Evolutionary conservation across 2,888 invertebrate genomes (phyloP).

Genomic region (Eustalomyia histrio): DNA sequence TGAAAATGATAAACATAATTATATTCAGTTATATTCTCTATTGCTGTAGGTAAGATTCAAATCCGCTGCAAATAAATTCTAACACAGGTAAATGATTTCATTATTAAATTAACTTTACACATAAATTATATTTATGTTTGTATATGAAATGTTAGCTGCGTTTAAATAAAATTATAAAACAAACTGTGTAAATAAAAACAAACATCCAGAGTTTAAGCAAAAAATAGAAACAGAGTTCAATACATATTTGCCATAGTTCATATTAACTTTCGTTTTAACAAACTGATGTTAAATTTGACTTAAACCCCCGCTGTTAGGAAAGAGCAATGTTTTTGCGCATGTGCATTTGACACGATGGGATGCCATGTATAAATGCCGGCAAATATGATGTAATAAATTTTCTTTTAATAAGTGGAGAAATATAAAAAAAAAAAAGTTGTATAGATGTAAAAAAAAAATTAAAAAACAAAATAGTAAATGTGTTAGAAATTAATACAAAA

Average conservation of each 20-base stretch:
- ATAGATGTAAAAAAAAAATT: background rate
- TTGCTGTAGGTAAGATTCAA: too few relatives aligned
- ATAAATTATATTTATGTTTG: too few relatives aligned
- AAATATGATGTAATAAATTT: slow-evolving; percentile 64
- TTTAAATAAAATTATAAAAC: slow-evolving; percentile 43
- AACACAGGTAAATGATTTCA: background rate
- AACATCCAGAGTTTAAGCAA: too few relatives aligned
- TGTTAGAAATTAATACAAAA: background rate
- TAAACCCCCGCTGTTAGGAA: slow-evolving; percentile 53
- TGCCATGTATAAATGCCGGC: slow-evolving; percentile 63
- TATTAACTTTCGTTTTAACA: slow-evolving; percentile 18
- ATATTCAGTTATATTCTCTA: too few relatives aligned
- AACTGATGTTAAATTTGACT: slow-evolving; percentile 49
- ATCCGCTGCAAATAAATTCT: too few relatives aligned
- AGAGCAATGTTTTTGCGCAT: slow-evolving; percentile 43
- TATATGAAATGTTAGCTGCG: slow-evolving; percentile 30
- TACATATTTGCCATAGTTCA: slow-evolving; percentile 46
- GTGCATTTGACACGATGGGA: slow-evolving; percentile 60
- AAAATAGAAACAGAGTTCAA: slow-evolving; percentile 27
- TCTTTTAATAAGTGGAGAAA: slow-evolving; percentile 64
- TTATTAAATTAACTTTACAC: background rate
- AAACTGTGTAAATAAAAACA: slow-evolving; percentile 48
- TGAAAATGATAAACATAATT: too few relatives aligned
- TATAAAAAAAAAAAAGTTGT: slow-evolving; percentile 13
- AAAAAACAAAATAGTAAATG: background rate